Conservation (phyloP, 2,888 invertebrate species). For the Gymnoscelis rufifasciata region DNA sequence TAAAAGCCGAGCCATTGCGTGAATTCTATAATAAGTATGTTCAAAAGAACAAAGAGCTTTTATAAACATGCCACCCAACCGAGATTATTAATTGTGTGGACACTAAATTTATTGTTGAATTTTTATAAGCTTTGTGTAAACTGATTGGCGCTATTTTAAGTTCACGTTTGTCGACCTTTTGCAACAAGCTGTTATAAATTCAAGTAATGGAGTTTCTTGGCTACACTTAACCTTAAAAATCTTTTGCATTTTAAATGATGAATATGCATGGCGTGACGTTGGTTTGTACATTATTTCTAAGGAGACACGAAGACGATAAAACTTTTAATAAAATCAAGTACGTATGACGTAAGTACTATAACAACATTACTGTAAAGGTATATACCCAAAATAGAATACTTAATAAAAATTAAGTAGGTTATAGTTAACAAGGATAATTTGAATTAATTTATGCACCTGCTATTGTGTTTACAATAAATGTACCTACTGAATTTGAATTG, state of each 20-base stretch:
- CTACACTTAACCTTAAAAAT: background rate
- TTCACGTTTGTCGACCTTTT: background rate
- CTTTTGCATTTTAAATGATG: background rate
- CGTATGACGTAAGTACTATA: too few species aligned
- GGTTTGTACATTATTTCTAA: too few species aligned
- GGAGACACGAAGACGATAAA: too few species aligned
- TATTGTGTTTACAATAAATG: too few species aligned
- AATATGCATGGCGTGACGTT: background rate
- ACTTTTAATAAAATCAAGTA: too few species aligned
- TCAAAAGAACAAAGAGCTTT: slow-evolving; percentile 47
- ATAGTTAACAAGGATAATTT: too few species aligned
- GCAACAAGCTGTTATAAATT: background rate
- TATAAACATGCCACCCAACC: slow-evolving; percentile 26
- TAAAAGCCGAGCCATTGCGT: slow-evolving; percentile 46
- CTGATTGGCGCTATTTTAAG: background rate
- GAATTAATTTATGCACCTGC: too few species aligned
- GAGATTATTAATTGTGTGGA: slow-evolving; percentile 24
- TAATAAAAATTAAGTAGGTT: too few species aligned
- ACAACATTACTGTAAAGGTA: too few species aligned
- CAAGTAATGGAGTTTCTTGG: background rate
- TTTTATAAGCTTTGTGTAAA: slow-evolving; percentile 8
- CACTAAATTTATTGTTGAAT: slow-evolving; percentile 19
- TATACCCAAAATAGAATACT: too few species aligned
- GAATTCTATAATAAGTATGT: slow-evolving; percentile 32
- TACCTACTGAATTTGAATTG: too few species aligned